Base-by-base conservation (phyloP, 2,797 vertebrate species). In the Rhabdomys pumilio region DNA sequence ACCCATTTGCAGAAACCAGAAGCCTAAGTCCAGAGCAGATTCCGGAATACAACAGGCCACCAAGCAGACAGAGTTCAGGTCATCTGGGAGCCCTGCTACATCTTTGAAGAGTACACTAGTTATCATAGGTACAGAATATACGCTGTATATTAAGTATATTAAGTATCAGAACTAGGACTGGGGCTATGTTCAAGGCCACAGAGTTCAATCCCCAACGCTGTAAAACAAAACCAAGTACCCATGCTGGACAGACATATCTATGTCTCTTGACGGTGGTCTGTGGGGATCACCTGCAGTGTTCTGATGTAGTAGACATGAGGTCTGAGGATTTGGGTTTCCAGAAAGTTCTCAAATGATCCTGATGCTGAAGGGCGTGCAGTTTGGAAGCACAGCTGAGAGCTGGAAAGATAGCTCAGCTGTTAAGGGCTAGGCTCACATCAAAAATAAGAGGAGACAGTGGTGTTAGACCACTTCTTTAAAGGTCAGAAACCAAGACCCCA, bases 271-370 rank as follows among this genome's bases (percentile, higher is more conserved):
- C 6, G 57, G 69, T 6, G 53, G 50, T 47, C 77, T 14, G 5
- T 29, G 6, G 24, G 44, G 13, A n/a, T 84, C 77, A 11, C 73
- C 73, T 31, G 29, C 34, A 75, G 29, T 17, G 26, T 11, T 85
- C 67, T 80, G 47, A n/a, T 22, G 63, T 11, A 19, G 63, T 14
- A 7, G 69, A 10, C 19, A 10, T 5, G n/a, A 50, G 24, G 24
- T 77, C 63, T 22, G 34, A 96, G 85, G 59, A 69, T 31, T 34
- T 61, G 67, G 47, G n/a, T 77, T 85, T 80, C 86, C 85, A 38
- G 3, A 11, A 90, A 63, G 50, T 93, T 93, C 38, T 83, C 47
- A 61, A 53, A 50, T 19, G 65, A 26, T 72, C 4, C 41, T 8
- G 15, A n/a, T 6, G 38, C n/a, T 34, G n/a, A 82, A 38, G 19